Conservation (phyloP, 2,797 vertebrate genomes). For the Cynopterus sphinx region DNA sequence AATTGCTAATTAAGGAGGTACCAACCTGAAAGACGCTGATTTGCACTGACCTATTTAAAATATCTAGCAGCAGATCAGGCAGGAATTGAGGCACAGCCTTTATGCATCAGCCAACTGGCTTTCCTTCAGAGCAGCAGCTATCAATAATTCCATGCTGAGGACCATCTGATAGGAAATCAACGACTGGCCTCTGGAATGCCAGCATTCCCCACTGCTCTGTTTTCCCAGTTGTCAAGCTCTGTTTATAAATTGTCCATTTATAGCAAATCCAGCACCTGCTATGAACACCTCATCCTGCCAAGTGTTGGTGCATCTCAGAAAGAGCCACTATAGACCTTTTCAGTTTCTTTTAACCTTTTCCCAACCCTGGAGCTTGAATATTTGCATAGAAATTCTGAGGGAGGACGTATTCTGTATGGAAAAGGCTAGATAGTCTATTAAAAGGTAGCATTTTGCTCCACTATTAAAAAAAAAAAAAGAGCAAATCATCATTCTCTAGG, state of each 20-base stretch:
- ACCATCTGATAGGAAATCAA: constrained; percentile 75
- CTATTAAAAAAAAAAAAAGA: background rate
- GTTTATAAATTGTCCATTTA: constrained; percentile 89
- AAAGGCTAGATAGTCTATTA: constrained; percentile 25
- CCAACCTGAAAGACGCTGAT: constrained; percentile 19
- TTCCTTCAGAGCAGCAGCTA: constrained; percentile 54
- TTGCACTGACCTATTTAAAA: constrained; percentile 61
- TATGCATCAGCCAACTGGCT: constrained; percentile 38
- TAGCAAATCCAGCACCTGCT: constrained; percentile 88
- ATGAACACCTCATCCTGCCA: constrained; percentile 84
- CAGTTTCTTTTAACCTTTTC: constrained; percentile 49
- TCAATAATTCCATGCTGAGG: constrained; percentile 58
- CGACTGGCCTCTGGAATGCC: constrained; percentile 80
- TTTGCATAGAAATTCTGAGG: constrained; percentile 69
- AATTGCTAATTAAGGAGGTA: constrained; percentile 48
- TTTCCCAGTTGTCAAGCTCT: constrained; percentile 88
- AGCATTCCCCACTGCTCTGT: constrained; percentile 78
- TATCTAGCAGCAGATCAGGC: background rate
- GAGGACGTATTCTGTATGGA: background rate
- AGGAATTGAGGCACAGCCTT: constrained; percentile 20
- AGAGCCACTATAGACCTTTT: constrained; percentile 43
- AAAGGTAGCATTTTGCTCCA: constrained; percentile 55
- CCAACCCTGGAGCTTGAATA: constrained; percentile 44
- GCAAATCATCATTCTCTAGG: background rate
- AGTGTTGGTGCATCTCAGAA: constrained; percentile 64